Percentiles rank a stretch among this genome's conserved stretches.
Conservation (phyloP, 2,888 invertebrate species). For the Athripsodes cinereus region DNA sequence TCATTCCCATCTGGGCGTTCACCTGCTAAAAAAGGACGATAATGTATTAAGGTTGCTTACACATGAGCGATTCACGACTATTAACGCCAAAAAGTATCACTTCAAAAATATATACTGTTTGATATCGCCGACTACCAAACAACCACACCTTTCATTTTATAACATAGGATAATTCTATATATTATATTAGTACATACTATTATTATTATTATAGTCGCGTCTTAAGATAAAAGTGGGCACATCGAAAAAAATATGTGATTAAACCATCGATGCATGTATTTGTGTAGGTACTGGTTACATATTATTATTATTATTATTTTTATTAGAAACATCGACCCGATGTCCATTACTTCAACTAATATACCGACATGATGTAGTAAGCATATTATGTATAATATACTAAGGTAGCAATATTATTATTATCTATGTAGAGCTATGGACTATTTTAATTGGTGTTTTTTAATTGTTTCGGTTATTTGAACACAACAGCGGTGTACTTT, state of each 20-base stretch:
- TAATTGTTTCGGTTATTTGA: slow-evolving; percentile 19
- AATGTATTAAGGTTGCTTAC: slow-evolving; percentile 15
- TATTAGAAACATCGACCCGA: not conserved
- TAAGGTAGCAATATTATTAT: slow-evolving; percentile 3
- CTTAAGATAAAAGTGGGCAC: not conserved
- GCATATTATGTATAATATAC: too few relatives aligned
- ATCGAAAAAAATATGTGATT: slow-evolving; percentile 14
- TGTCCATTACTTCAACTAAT: too few relatives aligned
- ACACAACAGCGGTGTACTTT: slow-evolving; percentile 9
- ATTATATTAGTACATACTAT: slow-evolving; percentile 1
- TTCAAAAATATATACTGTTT: slow-evolving; percentile 13
- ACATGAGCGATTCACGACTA: slow-evolving; percentile 10
- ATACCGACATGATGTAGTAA: too few relatives aligned
- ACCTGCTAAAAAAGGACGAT: slow-evolving; percentile 16
- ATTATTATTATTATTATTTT: not conserved
- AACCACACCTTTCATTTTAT: slow-evolving; percentile 21
- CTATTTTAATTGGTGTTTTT: slow-evolving; percentile 25
- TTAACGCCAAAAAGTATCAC: slow-evolving; percentile 18
- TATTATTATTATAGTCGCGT: too few relatives aligned
- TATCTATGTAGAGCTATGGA: slow-evolving; percentile 12
- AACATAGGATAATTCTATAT: slow-evolving; percentile 6
- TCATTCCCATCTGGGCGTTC: slow-evolving; percentile 14
- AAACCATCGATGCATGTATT: slow-evolving; percentile 9
- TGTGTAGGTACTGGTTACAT: not conserved
- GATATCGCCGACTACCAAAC: slow-evolving; percentile 16